These are phyloP conservation scores for Hypselothyrea guttata DNA, from an alignment of 2,888 invertebrate species.

Conservation along the genomic window DNA sequence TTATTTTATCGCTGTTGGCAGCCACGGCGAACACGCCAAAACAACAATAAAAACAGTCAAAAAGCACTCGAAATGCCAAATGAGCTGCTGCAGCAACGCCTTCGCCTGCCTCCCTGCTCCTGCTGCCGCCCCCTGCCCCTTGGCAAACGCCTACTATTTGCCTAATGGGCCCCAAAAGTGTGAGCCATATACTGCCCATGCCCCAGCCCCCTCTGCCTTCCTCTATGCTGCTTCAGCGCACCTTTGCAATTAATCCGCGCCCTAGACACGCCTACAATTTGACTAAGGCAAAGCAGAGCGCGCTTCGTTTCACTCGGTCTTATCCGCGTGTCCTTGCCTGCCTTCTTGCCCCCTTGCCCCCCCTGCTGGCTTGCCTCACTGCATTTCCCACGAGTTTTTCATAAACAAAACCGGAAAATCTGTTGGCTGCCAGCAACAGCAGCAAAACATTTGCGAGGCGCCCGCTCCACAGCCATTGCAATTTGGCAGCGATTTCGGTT, in stretches of 20 bases:
- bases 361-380: background rate
- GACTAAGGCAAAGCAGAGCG: conserved; percentile 52
- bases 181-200: conserved; percentile 19
- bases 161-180: conserved; percentile 63
- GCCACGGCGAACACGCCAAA: conserved; percentile 49
- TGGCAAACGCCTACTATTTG: conserved; percentile 57
- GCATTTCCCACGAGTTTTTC: conserved; percentile 51
- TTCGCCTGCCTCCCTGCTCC: conserved; percentile 15
- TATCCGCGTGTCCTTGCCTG: conserved; percentile 8
- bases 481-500: conserved; percentile 72
- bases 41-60: conserved; percentile 71
- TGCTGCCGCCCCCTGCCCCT: conserved; percentile 13
- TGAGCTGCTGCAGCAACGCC: conserved; percentile 41
- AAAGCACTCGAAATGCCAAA: conserved; percentile 77
- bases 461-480: conserved; percentile 48
- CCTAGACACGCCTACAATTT: conserved; percentile 41
- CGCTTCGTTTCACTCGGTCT: conserved; percentile 13
- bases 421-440: conserved; percentile 68
- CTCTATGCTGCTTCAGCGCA: conserved; percentile 42
- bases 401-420: conserved; percentile 75
- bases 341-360: background rate
- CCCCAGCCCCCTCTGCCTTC: background rate
- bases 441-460: conserved; percentile 54
- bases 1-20: conserved; percentile 76
- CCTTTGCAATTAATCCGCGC: conserved; percentile 74